phyloP scores from a whole-genome alignment of 2,888 invertebrate genomes.

The Drosophila nr. medialis region DNA sequence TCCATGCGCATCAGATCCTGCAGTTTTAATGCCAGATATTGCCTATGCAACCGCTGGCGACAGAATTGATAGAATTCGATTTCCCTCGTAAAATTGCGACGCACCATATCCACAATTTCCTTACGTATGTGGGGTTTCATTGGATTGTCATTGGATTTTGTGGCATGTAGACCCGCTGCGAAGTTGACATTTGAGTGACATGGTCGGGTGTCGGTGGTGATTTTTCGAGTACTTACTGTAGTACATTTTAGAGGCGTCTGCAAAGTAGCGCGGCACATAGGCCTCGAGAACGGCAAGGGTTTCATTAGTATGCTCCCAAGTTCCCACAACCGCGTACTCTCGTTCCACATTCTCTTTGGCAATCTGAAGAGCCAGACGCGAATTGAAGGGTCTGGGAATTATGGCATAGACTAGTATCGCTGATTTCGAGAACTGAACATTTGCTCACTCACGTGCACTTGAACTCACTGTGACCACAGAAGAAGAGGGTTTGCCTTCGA shows the following conservation, averaged over 20 bases:
- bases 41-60: constrained; percentile 92
- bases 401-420: background rate
- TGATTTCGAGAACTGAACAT: background rate
- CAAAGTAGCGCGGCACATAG: constrained; percentile 93
- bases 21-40: constrained; percentile 88
- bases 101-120: constrained; percentile 92
- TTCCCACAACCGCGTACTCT: constrained; percentile 94
- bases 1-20: constrained; percentile 69
- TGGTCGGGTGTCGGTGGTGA: background rate
- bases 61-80: constrained; percentile 97
- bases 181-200: constrained; percentile 14
- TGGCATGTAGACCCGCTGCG: constrained; percentile 80
- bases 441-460: constrained; percentile 90
- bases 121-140: constrained; percentile 94
- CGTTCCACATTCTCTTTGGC: constrained; percentile 94
- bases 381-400: constrained; percentile 91
- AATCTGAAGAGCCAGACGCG: constrained; percentile 90
- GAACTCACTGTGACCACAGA: constrained; percentile 93
- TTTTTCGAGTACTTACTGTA: constrained; percentile 85
- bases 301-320: constrained; percentile 93
- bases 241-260: constrained; percentile 89
- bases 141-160: constrained; percentile 91
- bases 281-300: constrained; percentile 93
- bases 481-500: constrained; percentile 93
- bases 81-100: constrained; percentile 94